Base-by-base conservation (phyloP, 2,113 vertebrate species). In the Podarcis raffonei region DNA sequence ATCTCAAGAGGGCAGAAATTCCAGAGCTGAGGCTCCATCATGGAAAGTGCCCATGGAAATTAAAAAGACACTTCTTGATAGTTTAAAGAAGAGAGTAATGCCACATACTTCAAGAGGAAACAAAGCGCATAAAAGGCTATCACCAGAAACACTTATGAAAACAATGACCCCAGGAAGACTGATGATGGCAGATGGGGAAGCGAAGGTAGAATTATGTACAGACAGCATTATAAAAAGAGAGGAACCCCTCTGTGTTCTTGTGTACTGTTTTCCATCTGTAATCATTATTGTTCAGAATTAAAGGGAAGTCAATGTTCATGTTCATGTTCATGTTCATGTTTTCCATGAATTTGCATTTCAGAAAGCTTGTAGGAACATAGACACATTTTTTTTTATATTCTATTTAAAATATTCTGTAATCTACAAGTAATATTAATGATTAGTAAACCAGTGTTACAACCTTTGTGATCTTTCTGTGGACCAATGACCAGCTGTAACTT, bases 391-490 rank as follows among this genome's bases (percentile, higher is more conserved):
- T 35, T 79, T 86, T 66, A 59, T 39, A 30, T 75, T 85, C 42
- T 77, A 37, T 39, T 27, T 59, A 32, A 57, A 32, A 57, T 4
- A 1, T 42, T 7, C n/a, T 48, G 48, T 27, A 30, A 27, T 79
- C 22, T 48, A 27, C 35, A 30, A 79, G 13, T n/a, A 59, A 59
- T 71, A 35, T 42, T 68, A 80, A 53, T 79, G 62, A 80, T 39
- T 83, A 27, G 15, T 53, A 87, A 53, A 81, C 6, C 78, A 16
- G 30, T 32, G 85, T 57, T 92, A 81, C 83, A 75, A 74, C 57
- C 83, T 75, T 84, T 25, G 25, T 81, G 4, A 84, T 13, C 78
- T 87, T 86, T 74, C 32, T 48, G 30, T 39, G 88, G 1, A 84
- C 2, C n/a, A 80, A 82, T 87, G 48, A 83, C 48, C 0, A 6